Evolutionary conservation across 2,888 invertebrate genomes (phyloP).

Genomic region (Smittia sp.): DNA sequence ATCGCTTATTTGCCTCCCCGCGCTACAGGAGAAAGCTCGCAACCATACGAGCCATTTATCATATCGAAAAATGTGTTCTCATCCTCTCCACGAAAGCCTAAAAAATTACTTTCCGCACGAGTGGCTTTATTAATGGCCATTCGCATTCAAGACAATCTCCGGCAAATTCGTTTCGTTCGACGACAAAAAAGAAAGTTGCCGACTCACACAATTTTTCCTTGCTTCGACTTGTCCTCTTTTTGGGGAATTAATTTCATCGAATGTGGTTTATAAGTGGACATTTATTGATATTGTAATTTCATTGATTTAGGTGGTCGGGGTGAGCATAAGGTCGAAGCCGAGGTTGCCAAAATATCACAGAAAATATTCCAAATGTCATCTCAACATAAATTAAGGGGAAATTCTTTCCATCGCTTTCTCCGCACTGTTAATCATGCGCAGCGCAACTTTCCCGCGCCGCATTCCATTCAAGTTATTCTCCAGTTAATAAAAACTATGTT

Average conservation of each 20-base stretch:
- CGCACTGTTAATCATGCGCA: not conserved
- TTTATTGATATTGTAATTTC: constrained; percentile 12
- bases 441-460: not conserved
- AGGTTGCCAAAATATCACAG: not conserved
- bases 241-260: not conserved
- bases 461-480: not conserved
- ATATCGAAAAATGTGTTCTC: constrained; percentile 10
- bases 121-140: constrained; percentile 1
- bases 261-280: constrained; percentile 14
- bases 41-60: not conserved
- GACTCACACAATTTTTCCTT: not conserved
- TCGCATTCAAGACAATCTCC: not conserved
- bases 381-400: not conserved
- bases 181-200: not conserved
- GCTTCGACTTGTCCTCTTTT: not conserved
- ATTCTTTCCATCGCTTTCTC: not conserved
- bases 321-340: not conserved
- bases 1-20: not conserved
- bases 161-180: not conserved
- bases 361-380: not conserved
- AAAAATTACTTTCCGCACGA: not conserved
- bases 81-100: not conserved
- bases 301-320: not conserved
- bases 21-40: not conserved
- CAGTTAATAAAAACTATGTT: not conserved